Evolutionary conservation across 1,140 invertebrate species (phyloP).

Genomic region (Drosophila obscura): DNA sequence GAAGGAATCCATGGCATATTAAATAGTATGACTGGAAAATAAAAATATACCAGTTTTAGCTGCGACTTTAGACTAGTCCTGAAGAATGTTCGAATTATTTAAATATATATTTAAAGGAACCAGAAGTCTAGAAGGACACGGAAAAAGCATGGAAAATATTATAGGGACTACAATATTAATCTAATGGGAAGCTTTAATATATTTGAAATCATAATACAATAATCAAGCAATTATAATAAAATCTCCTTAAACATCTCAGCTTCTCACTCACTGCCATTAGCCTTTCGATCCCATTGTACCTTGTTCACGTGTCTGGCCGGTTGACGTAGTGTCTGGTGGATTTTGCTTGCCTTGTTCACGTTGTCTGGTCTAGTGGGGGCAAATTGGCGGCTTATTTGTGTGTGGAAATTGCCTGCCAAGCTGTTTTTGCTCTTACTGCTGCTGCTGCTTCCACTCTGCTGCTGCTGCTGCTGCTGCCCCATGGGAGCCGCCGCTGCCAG

Average conservation of each 20-base stretch:
- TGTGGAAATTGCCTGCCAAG: slow-evolving; percentile 70
- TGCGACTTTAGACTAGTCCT: too few species aligned
- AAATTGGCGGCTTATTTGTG: slow-evolving; percentile 79
- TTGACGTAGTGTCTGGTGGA: slow-evolving; percentile 65
- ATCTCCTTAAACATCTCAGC: background rate
- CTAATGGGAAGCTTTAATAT: too few species aligned
- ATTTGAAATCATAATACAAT: too few species aligned
- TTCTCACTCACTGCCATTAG: background rate
- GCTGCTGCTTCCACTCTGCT: background rate
- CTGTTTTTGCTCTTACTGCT: slow-evolving; percentile 20
- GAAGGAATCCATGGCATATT: too few species aligned
- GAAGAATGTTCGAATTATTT: too few species aligned
- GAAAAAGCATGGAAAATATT: too few species aligned
- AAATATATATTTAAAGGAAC: too few species aligned
- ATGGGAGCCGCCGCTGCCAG: slow-evolving; percentile 20
- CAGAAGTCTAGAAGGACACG: too few species aligned
- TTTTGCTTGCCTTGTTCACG: slow-evolving; percentile 55
- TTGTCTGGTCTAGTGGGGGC: slow-evolving; percentile 47
- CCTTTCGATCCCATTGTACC: slow-evolving; percentile 31
- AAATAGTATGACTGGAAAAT: too few species aligned
- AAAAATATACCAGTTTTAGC: too few species aligned
- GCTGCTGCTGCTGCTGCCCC: background rate
- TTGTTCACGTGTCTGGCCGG: slow-evolving; percentile 62
- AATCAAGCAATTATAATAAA: background rate
- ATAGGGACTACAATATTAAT: too few species aligned